Conservation (phyloP, 2,888 invertebrate genomes). For the Muscina levida region DNA sequence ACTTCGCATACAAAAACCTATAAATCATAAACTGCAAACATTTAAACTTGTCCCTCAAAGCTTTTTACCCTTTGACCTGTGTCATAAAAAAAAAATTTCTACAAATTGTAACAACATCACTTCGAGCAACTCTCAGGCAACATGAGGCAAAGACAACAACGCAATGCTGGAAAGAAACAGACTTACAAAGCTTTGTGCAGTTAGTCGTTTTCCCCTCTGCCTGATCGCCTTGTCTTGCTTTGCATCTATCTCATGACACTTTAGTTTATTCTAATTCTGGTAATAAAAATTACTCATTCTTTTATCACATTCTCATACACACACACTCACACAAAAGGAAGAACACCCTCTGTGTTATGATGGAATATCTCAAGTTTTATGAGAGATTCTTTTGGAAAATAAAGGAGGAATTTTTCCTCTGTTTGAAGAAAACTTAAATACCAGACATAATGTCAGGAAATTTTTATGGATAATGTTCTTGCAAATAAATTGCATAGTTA, state of each 20-base stretch:
- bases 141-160: not conserved
- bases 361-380: conserved; percentile 12
- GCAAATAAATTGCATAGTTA: conserved; percentile 46
- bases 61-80: conserved; percentile 25
- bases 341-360: too few relatives aligned
- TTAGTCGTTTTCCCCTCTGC: too few relatives aligned
- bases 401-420: conserved; percentile 9
- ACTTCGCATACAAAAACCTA: not conserved
- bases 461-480: conserved; percentile 56
- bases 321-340: not conserved
- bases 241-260: not conserved
- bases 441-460: conserved; percentile 46
- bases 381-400: not conserved
- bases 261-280: conserved; percentile 31
- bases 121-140: not conserved
- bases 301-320: conserved; percentile 10
- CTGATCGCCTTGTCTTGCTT: not conserved
- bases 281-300: conserved; percentile 33
- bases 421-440: conserved; percentile 1
- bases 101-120: not conserved
- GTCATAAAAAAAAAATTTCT: not conserved
- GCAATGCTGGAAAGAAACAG: too few relatives aligned
- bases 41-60: conserved; percentile 26
- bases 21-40: conserved; percentile 34
- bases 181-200: too few relatives aligned